Conservation (phyloP, 2,797 vertebrate genomes). For the Acanthopagrus latus region DNA sequence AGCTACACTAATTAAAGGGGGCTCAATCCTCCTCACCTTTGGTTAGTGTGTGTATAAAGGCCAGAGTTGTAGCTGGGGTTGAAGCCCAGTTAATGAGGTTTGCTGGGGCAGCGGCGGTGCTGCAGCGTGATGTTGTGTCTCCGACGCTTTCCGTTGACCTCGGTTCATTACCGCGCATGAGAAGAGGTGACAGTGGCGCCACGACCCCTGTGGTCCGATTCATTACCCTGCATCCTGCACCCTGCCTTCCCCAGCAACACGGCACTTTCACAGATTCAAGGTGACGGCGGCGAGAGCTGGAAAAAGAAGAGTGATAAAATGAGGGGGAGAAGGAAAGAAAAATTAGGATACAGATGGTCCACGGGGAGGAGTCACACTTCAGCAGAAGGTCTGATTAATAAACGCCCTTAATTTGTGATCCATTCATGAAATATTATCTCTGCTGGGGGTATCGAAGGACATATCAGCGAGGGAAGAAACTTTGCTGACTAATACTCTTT, state of each 20-base stretch:
- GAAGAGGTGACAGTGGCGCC: slow-evolving; percentile 49
- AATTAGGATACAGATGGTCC: slow-evolving; percentile 18
- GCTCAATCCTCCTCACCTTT: slow-evolving; percentile 43
- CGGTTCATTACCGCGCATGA: slow-evolving; percentile 64
- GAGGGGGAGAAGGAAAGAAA: slow-evolving; percentile 7
- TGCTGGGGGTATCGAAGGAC: not conserved
- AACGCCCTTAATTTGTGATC: slow-evolving; percentile 48
- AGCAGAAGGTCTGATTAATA: slow-evolving; percentile 40
- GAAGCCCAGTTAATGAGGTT: slow-evolving; percentile 73
- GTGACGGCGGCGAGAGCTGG: slow-evolving; percentile 27
- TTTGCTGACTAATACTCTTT: slow-evolving; percentile 5
- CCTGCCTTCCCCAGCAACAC: slow-evolving; percentile 38
- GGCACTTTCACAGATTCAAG: slow-evolving; percentile 54
- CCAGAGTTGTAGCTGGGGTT: slow-evolving; percentile 36
- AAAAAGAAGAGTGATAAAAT: slow-evolving; percentile 7
- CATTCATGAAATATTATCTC: slow-evolving; percentile 13
- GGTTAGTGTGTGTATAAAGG: slow-evolving; percentile 31
- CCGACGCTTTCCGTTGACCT: slow-evolving; percentile 38
- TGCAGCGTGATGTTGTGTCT: slow-evolving; percentile 13
- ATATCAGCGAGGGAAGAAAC: slow-evolving; percentile 3
- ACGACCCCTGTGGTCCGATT: slow-evolving; percentile 64
- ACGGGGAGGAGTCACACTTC: slow-evolving; percentile 19
- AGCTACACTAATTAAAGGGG: slow-evolving; percentile 63
- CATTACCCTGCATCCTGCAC: slow-evolving; percentile 71
- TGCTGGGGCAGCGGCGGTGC: slow-evolving; percentile 26